Conservation (phyloP, 2,113 vertebrate species). For the Psephotus haematonotus region DNA sequence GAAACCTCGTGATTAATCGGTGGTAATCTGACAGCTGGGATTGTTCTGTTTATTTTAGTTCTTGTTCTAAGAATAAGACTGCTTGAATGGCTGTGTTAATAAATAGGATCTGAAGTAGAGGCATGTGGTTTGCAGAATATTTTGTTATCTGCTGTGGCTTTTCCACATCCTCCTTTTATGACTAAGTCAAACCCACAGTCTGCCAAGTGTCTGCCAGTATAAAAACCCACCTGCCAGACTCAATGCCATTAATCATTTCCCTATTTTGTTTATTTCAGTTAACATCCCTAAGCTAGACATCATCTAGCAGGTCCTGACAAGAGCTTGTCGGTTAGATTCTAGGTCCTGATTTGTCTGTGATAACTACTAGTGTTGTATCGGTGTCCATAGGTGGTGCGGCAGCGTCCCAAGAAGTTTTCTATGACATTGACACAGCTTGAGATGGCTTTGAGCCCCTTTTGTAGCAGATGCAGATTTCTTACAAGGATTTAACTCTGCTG, state of each 20-base stretch:
- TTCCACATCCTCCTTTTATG: conserved; percentile 31
- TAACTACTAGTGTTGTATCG: background rate
- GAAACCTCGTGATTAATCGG: background rate
- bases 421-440: background rate
- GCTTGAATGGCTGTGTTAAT: conserved; percentile 6
- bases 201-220: background rate
- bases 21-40: background rate
- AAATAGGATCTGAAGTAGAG: conserved; percentile 10
- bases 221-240: conserved; percentile 24
- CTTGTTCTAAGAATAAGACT: conserved; percentile 30
- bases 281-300: background rate
- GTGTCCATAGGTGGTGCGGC: background rate
- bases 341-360: background rate
- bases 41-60: conserved; percentile 24
- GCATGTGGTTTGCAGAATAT: conserved; percentile 20
- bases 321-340: background rate
- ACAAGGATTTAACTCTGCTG: background rate
- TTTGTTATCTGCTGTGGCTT: conserved; percentile 6
- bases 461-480: background rate
- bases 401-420: background rate
- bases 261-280: conserved; percentile 16
- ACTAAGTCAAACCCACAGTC: conserved; percentile 33
- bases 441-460: background rate
- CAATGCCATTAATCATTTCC: conserved; percentile 4
- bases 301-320: background rate